Evolutionary conservation across 2,888 invertebrate genomes (phyloP).

Genomic region (Diarsia dahlii): DNA sequence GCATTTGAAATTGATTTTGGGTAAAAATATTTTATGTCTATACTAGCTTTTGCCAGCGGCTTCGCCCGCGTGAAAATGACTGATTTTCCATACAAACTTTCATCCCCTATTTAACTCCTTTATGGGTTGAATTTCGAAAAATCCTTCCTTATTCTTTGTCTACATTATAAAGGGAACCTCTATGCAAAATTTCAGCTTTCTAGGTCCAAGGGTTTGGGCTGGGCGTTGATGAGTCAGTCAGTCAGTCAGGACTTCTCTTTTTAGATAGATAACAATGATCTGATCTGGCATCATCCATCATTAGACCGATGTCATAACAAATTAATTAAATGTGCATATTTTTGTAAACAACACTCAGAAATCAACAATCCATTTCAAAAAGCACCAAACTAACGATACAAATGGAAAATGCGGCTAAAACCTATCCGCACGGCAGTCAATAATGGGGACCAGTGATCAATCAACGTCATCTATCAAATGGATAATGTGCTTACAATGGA

Average conservation of each 20-base stretch:
- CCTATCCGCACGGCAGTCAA: slow-evolving; percentile 8
- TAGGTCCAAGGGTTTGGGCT: no score
- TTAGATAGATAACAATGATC: no score
- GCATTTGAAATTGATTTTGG: neutral
- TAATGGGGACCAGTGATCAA: slow-evolving; percentile 35
- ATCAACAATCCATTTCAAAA: slow-evolving; percentile 25
- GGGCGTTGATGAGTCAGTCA: no score
- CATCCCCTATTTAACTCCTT: no score
- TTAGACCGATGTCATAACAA: neutral
- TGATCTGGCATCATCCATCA: neutral
- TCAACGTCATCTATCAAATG: slow-evolving; percentile 38
- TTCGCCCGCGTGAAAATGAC: no score
- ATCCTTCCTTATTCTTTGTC: no score
- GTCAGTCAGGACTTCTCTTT: no score
- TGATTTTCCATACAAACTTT: no score
- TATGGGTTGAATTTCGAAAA: no score
- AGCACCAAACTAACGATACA: slow-evolving; percentile 3
- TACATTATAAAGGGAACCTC: no score
- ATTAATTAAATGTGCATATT: neutral
- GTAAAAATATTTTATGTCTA: neutral
- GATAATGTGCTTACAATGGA: slow-evolving; percentile 20
- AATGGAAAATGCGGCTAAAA: slow-evolving; percentile 27
- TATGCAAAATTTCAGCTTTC: no score
- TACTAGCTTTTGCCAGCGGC: no score
- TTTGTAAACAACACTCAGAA: neutral